A percentile compares a stretch with the other conserved stretches of the same genome.
These are phyloP conservation scores for Nemotelus pantherinus DNA, from an alignment of 2,888 invertebrate genomes.

Conservation along the genomic window DNA sequence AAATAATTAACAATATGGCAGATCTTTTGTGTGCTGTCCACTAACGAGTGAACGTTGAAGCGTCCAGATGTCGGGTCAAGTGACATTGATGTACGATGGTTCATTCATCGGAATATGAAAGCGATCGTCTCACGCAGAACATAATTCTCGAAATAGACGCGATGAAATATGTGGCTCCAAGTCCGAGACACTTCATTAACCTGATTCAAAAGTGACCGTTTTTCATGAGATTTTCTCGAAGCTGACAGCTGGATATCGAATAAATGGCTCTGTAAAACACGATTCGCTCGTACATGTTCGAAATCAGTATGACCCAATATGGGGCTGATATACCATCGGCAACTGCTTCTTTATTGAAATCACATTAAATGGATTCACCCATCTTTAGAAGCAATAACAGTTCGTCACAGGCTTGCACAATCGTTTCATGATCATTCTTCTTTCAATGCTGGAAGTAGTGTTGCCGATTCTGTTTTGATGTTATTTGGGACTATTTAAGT, in stretches of 20 bases:
- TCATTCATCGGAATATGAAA: too few relatives aligned
- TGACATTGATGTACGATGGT: neutral
- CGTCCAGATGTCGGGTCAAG: conserved; percentile 11
- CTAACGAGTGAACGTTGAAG: neutral
- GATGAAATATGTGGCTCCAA: neutral
- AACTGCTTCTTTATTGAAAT: conserved; percentile 13
- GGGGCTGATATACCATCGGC: neutral
- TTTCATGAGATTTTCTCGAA: neutral
- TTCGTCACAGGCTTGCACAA: conserved; percentile 26
- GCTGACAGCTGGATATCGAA: neutral
- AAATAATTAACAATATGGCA: conserved; percentile 6
- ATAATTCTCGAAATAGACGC: neutral
- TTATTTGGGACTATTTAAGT: too few relatives aligned
- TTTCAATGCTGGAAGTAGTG: neutral
- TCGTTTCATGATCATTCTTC: neutral
- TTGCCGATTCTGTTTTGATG: neutral
- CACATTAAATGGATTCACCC: conserved; percentile 15
- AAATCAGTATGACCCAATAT: conserved; percentile 1
- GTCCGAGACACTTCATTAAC: conserved; percentile 30
- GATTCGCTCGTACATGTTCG: neutral
- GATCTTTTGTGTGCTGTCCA: neutral
- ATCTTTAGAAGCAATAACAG: conserved; percentile 17
- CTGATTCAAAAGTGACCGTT: conserved; percentile 14
- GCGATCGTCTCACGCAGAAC: neutral
- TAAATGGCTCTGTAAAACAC: neutral